A percentile compares a stretch with the other conserved stretches of the same genome.
phyloP scores from a whole-genome alignment of 2,888 invertebrate genomes.

The Acleris holmiana region DNA sequence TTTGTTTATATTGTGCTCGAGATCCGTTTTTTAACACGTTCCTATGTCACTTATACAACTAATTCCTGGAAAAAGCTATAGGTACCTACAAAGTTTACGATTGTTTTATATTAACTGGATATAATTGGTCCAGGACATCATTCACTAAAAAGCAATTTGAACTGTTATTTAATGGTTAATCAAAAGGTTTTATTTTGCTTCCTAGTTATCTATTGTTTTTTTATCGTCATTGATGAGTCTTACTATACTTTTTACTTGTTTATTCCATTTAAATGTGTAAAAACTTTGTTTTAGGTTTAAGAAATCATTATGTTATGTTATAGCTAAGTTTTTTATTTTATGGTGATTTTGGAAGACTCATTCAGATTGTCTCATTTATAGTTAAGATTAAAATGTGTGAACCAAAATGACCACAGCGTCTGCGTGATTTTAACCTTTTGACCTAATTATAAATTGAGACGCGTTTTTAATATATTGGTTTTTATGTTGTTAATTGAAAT shows the following conservation, averaged over 20 bases:
- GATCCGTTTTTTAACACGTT: no score
- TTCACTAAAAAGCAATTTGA: slow-evolving; percentile 25
- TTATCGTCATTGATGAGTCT: slow-evolving; percentile 11
- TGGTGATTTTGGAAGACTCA: not conserved
- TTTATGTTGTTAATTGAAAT: not conserved
- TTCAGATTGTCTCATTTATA: slow-evolving; percentile 17
- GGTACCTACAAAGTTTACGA: not conserved
- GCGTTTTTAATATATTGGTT: slow-evolving; percentile 4
- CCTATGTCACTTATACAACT: no score
- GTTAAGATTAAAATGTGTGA: slow-evolving; percentile 1
- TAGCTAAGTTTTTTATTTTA: not conserved
- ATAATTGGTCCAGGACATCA: slow-evolving; percentile 9
- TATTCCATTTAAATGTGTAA: slow-evolving; percentile 30
- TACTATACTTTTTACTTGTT: slow-evolving; percentile 22
- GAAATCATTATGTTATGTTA: not conserved
- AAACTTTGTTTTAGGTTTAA: slow-evolving; percentile 18
- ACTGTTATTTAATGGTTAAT: slow-evolving; percentile 36
- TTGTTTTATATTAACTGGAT: slow-evolving; percentile 1
- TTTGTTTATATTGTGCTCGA: no score
- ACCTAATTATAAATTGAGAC: not conserved
- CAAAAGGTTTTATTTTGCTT: slow-evolving; percentile 26
- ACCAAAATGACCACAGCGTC: slow-evolving; percentile 4
- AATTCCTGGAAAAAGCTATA: no score
- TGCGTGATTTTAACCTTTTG: slow-evolving; percentile 30
- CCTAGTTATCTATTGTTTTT: slow-evolving; percentile 32